Evolutionary conservation across 2,888 invertebrate species (phyloP).

Genomic region (Lordiphosa fenestrarum): DNA sequence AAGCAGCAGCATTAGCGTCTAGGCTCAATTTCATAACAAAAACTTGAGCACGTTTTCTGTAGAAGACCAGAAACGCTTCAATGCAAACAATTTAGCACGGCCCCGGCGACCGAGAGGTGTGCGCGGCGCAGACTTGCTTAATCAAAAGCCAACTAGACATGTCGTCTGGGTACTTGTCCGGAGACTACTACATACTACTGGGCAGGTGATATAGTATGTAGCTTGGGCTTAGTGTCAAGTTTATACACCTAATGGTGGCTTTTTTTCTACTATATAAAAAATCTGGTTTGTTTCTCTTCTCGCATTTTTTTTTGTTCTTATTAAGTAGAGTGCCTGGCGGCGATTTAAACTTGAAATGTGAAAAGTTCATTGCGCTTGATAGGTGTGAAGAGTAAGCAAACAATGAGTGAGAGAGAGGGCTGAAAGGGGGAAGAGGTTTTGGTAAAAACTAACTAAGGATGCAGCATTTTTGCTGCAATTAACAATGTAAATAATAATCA

Average conservation of each 20-base stretch:
- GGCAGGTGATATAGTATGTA: too few relatives aligned
- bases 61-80: constrained; percentile 45
- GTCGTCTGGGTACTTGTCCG: constrained; percentile 2
- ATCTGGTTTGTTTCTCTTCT: constrained; percentile 3
- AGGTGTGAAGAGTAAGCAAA: constrained; percentile 44
- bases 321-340: constrained; percentile 69
- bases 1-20: constrained; percentile 27
- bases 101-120: constrained; percentile 49
- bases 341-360: constrained; percentile 62
- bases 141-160: constrained; percentile 63
- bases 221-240: constrained; percentile 28
- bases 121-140: constrained; percentile 49
- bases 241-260: constrained; percentile 12
- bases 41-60: constrained; percentile 66
- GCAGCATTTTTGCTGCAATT: too few relatives aligned
- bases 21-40: constrained; percentile 73
- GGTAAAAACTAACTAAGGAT: too few relatives aligned
- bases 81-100: constrained; percentile 73
- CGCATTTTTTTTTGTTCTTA: constrained; percentile 39
- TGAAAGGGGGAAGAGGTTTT: not conserved
- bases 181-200: constrained; percentile 3
- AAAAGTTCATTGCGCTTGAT: constrained; percentile 69
- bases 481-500: not conserved
- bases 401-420: not conserved
- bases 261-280: too few relatives aligned